Evolutionary conservation across 2,113 vertebrate species (phyloP), one percentile per base, ranked within the genome.

Genomic region (Ammodytes marinus): DNA sequence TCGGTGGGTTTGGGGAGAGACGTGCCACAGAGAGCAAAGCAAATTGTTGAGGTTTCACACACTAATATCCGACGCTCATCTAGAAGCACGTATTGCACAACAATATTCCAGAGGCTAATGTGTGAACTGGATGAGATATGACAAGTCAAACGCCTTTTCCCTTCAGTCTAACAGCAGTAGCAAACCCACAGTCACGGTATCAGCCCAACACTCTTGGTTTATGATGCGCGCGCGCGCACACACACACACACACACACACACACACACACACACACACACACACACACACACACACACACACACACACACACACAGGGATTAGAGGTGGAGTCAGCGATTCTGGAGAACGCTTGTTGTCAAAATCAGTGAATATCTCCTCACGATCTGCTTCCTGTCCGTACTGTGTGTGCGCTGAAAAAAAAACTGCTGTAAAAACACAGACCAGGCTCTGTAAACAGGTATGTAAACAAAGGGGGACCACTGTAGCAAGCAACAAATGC

Each of bases 41-140:
- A 80, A 88, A 88, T 80, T 37, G 81, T 73, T 88, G 84, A 74
- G 84, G 82, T 86, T 88, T 80, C 73, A 79, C 61, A 65, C 61
- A 79, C 77, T 88, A 85, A 93, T 88, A 82, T 86, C 61, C 71
- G 45, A 4, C 50, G 79, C 65, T 90, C 70, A 60, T 82, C 52
- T 47, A 12, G 76, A 75, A 65, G 76, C 65, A 71, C 45, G 49
- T 15, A 76, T 77, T 87, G 80, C 63, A 71, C 77, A 86, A 86
- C 80, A 64, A 59, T 71, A 79, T 71, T 72, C 77, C 53, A 80
- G 64, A 52, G n/a, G 61, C 55, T 71, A 1, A 40, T 61, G 39
- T 71, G 58, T 83, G 67, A 73, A 2, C 35, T 5, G n/a, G 45
- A 79, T 52, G 17, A 66, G 57, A 43, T 73, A 4, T 13, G 69